phyloP scores from a whole-genome alignment of 2,888 invertebrate genomes.

The Euspilapteryx auroguttella region DNA sequence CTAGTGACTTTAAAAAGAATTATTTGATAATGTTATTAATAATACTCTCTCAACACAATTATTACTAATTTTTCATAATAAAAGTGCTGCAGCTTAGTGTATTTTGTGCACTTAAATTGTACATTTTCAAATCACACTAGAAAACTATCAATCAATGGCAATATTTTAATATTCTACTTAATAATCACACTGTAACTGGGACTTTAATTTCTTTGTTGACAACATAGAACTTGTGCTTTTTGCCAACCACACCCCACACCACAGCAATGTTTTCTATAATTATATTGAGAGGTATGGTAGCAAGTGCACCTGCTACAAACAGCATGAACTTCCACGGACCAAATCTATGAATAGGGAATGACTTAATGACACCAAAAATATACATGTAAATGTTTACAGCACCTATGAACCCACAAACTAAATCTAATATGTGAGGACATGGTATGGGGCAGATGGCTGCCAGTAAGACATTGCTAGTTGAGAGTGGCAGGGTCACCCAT shows the following conservation, averaged over 20 bases:
- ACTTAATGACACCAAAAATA: constrained; percentile 95
- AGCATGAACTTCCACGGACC: constrained; percentile 77
- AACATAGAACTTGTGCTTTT: constrained; percentile 96
- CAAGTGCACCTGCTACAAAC: constrained; percentile 83
- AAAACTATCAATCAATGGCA: constrained; percentile 14
- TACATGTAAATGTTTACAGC: constrained; percentile 98
- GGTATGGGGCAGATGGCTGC: constrained; percentile 86
- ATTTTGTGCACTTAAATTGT: constrained; percentile 36
- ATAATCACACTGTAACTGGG: constrained; percentile 64
- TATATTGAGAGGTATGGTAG: constrained; percentile 91
- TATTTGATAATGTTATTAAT: too few relatives aligned
- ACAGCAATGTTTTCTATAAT: constrained; percentile 94
- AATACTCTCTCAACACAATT: too few relatives aligned
- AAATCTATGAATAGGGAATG: constrained; percentile 87
- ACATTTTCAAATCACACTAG: constrained; percentile 16
- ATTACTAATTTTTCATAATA: too few relatives aligned
- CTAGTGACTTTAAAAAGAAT: too few relatives aligned
- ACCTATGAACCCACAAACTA: constrained; percentile 87
- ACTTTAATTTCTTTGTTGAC: constrained; percentile 88
- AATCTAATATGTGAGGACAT: constrained; percentile 81
- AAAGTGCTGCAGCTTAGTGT: too few relatives aligned
- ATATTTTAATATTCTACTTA: constrained; percentile 4
- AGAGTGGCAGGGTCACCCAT: constrained; percentile 93
- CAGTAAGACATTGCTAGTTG: constrained; percentile 85
- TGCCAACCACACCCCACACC: constrained; percentile 90